Evolutionary conservation across 2,888 invertebrate species (phyloP), one percentile per base, ranked within the genome.

Genomic region (Steinernema scapterisci): DNA sequence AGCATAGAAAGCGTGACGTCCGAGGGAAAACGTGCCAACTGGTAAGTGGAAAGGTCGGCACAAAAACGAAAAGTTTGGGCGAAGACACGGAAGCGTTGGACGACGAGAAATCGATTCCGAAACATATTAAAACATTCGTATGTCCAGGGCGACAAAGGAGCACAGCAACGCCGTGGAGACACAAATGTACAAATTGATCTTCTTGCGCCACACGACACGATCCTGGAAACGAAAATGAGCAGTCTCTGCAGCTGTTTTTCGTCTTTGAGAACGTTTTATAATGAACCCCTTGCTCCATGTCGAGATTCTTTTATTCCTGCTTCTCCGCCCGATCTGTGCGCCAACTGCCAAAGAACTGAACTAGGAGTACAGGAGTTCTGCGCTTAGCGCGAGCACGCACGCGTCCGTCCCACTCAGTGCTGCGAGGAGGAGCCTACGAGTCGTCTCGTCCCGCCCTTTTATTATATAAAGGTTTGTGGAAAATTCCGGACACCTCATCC

Each of bases 381-480:
- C n/a, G 48, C 16, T 16, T 3, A 13, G 48, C 48, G 3, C n/a
- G n/a, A n/a, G 13, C 48, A 13, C 63, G 63, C 11, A 16, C 23
- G 31, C 63, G 31, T 31, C 48, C 63, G 27, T 31, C 27, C 63
- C 31, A 27, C 63, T 6, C 31, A 63, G 31, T 27, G 31, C 9
- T 38, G 38, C 38, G 63, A 63, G 63, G 63, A 63, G 63, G 63
- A 25, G 63, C 38, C 16, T 63, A 2, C 38, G 25, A 16, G 25
- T 7, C 54, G 63, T 9, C 63, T 27, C 16, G 63, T 63, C 63
- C 63, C 63, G 63, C 63, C 63, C 63, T 27, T 13, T 63, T 63
- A 63, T 63, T 63, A 63, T 63, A 63, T 63, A 63, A 63, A 63
- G 27, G 31, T 63, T 63, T 63, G 63, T 25, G 63, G 63, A 63